Conservation (phyloP, 2,797 vertebrate genomes). For the Chaenodraco wilsoni region DNA sequence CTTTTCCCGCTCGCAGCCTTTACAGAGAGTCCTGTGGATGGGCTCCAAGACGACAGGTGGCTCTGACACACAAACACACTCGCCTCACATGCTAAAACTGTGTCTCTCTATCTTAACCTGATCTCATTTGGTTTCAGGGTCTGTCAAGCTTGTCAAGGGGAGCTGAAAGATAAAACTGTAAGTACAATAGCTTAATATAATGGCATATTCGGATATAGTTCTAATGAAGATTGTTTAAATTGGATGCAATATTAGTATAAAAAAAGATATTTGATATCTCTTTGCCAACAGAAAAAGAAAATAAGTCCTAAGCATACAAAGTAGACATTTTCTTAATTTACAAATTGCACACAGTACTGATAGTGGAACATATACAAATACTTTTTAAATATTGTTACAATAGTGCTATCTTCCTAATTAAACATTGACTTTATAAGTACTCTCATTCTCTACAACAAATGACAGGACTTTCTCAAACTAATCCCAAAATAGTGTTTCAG, state of each 20-base stretch:
- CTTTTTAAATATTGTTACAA: too few species aligned
- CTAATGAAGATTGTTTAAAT: too few species aligned
- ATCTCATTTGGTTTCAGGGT: constrained; percentile 79
- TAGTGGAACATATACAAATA: too few species aligned
- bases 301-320: too few species aligned
- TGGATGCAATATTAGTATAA: too few species aligned
- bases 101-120: constrained; percentile 5
- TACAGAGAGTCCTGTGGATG: constrained; percentile 83
- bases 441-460: not conserved
- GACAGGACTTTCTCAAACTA: not conserved
- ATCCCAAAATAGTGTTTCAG: not conserved
- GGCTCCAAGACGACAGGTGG: constrained; percentile 86
- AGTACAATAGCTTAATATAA: constrained; percentile 61
- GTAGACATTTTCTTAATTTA: too few species aligned
- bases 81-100: not conserved
- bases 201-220: too few species aligned
- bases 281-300: too few species aligned
- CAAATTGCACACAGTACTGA: too few species aligned
- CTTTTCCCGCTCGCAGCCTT: constrained; percentile 94
- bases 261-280: too few species aligned
- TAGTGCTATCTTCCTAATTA: not conserved
- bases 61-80: not conserved
- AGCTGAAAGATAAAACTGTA: constrained; percentile 92
- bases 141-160: constrained; percentile 92
- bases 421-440: not conserved